A percentile compares a stretch with the other conserved stretches of the same genome.
These are phyloP conservation scores for Chrysopa pallens DNA, from an alignment of 1,140 invertebrate genomes.

Conservation along the genomic window DNA sequence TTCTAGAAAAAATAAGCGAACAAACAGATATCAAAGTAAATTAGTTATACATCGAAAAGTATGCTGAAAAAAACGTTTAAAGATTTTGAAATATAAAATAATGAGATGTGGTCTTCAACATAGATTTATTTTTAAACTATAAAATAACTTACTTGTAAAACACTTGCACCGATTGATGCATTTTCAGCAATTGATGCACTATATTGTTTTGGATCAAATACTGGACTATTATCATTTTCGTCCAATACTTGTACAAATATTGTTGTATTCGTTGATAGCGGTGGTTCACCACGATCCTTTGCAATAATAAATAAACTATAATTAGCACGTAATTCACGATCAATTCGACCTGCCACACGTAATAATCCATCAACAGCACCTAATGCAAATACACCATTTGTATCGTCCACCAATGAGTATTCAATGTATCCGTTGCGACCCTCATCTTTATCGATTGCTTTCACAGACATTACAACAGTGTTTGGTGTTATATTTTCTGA, in stretches of 20 bases:
- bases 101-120: no score
- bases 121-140: no score
- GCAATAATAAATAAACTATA: slow-evolving; percentile 70
- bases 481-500: slow-evolving; percentile 78
- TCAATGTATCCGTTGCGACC: slow-evolving; percentile 85
- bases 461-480: slow-evolving; percentile 76
- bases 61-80: no score
- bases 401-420: slow-evolving; percentile 48
- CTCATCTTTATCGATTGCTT: slow-evolving; percentile 82
- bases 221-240: slow-evolving; percentile 86
- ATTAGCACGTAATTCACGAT: slow-evolving; percentile 65
- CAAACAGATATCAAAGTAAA: no score
- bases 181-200: slow-evolving; percentile 78
- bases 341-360: slow-evolving; percentile 59
- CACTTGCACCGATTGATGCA: slow-evolving; percentile 77
- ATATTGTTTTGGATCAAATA: slow-evolving; percentile 78
- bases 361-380: slow-evolving; percentile 75
- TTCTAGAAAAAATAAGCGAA: slow-evolving; percentile 2
- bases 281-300: slow-evolving; percentile 73
- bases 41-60: no score
- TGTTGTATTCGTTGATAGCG: slow-evolving; percentile 46
- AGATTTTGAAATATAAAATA: no score
- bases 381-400: slow-evolving; percentile 54
- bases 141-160: slow-evolving; percentile 53
- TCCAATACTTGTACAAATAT: slow-evolving; percentile 65